Conservation (phyloP, 37 sponge, comb jelly and placozoan genomes). For the Ephydatia muelleri region DNA sequence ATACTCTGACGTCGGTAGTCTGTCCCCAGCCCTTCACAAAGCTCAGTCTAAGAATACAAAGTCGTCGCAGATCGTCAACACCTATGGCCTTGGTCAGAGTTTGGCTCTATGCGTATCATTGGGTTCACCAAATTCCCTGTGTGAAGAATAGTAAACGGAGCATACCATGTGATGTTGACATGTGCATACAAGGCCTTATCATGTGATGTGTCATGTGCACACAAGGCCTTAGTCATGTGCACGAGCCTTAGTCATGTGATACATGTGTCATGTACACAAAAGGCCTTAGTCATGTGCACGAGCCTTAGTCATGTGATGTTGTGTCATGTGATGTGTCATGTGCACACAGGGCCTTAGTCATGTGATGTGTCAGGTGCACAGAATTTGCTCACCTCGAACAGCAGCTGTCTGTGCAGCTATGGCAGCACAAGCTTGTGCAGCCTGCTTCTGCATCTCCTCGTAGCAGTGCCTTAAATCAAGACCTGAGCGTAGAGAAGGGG, state of each 20-base stretch:
- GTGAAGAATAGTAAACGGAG: neutral
- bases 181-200: too few relatives aligned
- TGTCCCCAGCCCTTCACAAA: conserved; percentile 99
- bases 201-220: neutral
- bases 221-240: too few relatives aligned
- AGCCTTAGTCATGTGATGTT: neutral
- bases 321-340: neutral
- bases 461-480: conserved; percentile 87
- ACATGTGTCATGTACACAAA: too few relatives aligned
- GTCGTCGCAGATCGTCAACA: conserved; percentile 91
- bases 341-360: neutral
- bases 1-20: conserved; percentile 94
- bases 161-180: too few relatives aligned
- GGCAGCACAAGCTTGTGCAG: conserved; percentile 76
- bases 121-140: conserved; percentile 28
- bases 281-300: too few relatives aligned
- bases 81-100: conserved; percentile 68
- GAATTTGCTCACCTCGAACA: conserved; percentile 67
- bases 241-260: too few relatives aligned
- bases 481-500: conserved; percentile 41
- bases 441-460: conserved; percentile 88
- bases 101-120: conserved; percentile 43
- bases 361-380: conserved; percentile 10
- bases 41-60: conserved; percentile 92
- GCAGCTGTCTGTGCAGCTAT: conserved; percentile 91